Conservation (phyloP, 2,888 invertebrate species). For the Xestia ashworthii region DNA sequence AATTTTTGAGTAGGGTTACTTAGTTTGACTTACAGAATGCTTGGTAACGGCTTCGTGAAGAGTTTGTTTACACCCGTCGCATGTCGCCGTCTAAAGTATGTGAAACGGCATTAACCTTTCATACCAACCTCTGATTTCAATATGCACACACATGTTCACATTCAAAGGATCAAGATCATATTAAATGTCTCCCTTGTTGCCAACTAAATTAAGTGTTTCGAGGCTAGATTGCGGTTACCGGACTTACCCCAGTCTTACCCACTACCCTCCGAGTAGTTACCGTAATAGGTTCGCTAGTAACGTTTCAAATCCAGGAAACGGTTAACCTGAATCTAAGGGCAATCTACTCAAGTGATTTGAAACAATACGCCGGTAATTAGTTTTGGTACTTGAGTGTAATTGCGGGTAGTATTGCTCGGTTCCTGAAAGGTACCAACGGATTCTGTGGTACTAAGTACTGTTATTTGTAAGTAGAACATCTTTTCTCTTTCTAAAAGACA, state of each 20-base stretch:
- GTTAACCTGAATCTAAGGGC: constrained; percentile 52
- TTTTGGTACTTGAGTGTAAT: constrained; percentile 36
- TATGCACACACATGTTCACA: constrained; percentile 5
- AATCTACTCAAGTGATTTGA: constrained; percentile 53
- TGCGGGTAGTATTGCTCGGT: not conserved
- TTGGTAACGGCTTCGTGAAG: no score
- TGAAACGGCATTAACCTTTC: not conserved
- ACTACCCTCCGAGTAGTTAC: constrained; percentile 44
- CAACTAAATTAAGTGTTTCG: constrained; percentile 50
- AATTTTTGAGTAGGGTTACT: no score
- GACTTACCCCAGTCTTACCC: constrained; percentile 38
- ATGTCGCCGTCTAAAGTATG: not conserved
- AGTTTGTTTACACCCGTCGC: no score
- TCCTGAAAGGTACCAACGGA: not conserved
- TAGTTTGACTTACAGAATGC: no score
- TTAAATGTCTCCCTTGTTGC: constrained; percentile 34
- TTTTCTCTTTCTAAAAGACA: not conserved
- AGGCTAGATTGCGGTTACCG: constrained; percentile 47
- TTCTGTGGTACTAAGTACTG: not conserved
- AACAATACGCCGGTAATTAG: constrained; percentile 49
- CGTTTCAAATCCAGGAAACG: constrained; percentile 50
- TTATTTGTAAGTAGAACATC: constrained; percentile 1
- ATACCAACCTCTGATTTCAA: constrained; percentile 14
- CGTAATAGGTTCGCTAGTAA: constrained; percentile 45
- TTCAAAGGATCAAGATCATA: constrained; percentile 45